phyloP scores from a whole-genome alignment of 2,888 invertebrate species.

The Apocheima hispidaria region DNA sequence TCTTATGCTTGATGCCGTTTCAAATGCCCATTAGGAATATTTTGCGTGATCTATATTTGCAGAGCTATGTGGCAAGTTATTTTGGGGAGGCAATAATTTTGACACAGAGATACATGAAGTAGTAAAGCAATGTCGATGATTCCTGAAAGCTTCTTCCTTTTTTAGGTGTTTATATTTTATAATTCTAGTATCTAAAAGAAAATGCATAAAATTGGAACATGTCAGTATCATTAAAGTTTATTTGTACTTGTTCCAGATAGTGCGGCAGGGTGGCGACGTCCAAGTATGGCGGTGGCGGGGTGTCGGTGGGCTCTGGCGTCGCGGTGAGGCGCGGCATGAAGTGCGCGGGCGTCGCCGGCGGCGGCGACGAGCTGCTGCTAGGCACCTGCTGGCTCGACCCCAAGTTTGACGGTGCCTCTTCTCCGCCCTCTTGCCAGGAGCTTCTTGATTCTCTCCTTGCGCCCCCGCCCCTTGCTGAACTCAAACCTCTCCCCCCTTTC shows the following conservation, averaged over 20 bases:
- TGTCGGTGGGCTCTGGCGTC: slow-evolving; percentile 76
- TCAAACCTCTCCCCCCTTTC: slow-evolving; percentile 94
- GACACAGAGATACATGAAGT: too few species aligned
- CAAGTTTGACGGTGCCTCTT: slow-evolving; percentile 78
- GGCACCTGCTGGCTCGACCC: slow-evolving; percentile 91
- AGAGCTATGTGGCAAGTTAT: not conserved
- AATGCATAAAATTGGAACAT: not conserved
- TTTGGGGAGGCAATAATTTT: not conserved
- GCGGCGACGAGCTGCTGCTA: slow-evolving; percentile 89
- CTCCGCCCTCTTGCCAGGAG: slow-evolving; percentile 85
- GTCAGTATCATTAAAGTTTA: slow-evolving; percentile 16
- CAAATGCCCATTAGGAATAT: not conserved
- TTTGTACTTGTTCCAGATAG: slow-evolving; percentile 70
- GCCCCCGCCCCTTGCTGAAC: slow-evolving; percentile 90
- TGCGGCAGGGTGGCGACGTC: slow-evolving; percentile 83
- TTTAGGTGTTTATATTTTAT: too few species aligned
- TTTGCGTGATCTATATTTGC: not conserved
- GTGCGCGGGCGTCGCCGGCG: slow-evolving; percentile 78
- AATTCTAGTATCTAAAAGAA: not conserved
- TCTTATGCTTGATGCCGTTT: not conserved
- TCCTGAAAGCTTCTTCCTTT: not conserved
- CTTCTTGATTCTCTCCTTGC: slow-evolving; percentile 90
- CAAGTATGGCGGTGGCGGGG: slow-evolving; percentile 82
- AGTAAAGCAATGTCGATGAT: too few species aligned
- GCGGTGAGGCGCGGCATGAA: slow-evolving; percentile 87